phyloP scores from a whole-genome alignment of 2,888 invertebrate genomes.

The Zonitis immaculata region DNA sequence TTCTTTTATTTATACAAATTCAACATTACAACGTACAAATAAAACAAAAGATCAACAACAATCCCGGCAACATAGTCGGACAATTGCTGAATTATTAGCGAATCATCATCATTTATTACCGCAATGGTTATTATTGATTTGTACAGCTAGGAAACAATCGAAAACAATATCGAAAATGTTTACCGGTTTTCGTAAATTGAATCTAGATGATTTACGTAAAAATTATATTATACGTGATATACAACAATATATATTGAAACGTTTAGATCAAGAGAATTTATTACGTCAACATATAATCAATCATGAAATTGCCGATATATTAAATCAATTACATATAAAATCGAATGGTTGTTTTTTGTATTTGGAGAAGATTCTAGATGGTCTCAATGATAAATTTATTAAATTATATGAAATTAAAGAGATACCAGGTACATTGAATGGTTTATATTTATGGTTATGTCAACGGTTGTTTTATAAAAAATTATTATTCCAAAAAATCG shows the following conservation, averaged over 20 bases:
- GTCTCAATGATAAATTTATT: conserved; percentile 89
- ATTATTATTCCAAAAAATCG: conserved; percentile 81
- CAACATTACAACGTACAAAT: conserved; percentile 52
- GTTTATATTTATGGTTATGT: conserved; percentile 91
- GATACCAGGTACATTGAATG: conserved; percentile 93
- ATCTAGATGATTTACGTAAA: conserved; percentile 84
- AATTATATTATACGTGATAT: conserved; percentile 91
- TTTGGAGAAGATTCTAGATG: conserved; percentile 81
- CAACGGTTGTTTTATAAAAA: conserved; percentile 87
- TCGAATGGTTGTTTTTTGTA: conserved; percentile 91
- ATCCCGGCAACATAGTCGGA: conserved; percentile 49
- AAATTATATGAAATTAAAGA: conserved; percentile 86
- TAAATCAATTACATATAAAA: conserved; percentile 93
- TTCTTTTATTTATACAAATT: conserved; percentile 55
- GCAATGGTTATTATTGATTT: conserved; percentile 86
- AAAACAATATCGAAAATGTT: conserved; percentile 78
- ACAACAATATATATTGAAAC: conserved; percentile 87
- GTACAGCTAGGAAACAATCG: conserved; percentile 81
- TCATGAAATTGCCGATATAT: conserved; percentile 86
- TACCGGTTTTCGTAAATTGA: conserved; percentile 84
- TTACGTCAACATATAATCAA: conserved; percentile 79
- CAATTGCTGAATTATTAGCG: conserved; percentile 78
- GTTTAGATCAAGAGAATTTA: conserved; percentile 85
- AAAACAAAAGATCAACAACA: conserved; percentile 47
- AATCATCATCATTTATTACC: conserved; percentile 89